Evolutionary conservation across 2,113 vertebrate genomes (phyloP).

Genomic region (Megaptera novaeangliae): DNA sequence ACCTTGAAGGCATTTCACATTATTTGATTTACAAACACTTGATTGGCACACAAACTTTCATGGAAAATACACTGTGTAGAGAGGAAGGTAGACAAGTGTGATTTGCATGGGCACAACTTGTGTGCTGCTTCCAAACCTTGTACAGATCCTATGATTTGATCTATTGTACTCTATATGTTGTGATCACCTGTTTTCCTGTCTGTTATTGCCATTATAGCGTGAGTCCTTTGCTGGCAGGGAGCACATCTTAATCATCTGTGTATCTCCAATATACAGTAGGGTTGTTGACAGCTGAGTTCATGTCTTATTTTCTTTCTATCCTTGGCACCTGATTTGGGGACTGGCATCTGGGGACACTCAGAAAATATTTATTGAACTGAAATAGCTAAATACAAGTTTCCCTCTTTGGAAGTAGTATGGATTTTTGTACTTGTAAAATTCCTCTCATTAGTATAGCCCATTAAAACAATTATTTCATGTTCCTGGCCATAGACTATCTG

Average conservation of each 20-base stretch:
- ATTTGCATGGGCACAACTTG: not conserved
- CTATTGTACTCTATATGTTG: not conserved
- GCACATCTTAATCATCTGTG: not conserved
- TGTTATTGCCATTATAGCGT: not conserved
- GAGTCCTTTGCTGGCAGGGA: not conserved
- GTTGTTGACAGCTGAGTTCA: not conserved
- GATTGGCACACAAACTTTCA: not conserved
- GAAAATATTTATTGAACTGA: not conserved
- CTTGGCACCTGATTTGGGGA: not conserved
- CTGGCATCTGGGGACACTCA: not conserved
- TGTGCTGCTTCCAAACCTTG: not conserved
- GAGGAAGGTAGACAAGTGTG: not conserved
- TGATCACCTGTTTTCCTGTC: not conserved
- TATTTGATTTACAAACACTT: conserved; percentile 27
- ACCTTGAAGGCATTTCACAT: conserved; percentile 31
- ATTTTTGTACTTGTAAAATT: conserved; percentile 11
- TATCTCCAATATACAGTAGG: not conserved
- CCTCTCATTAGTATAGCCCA: not conserved
- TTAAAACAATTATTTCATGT: not conserved
- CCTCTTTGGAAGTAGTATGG: not conserved
- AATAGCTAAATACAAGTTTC: not conserved
- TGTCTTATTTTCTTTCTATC: not conserved
- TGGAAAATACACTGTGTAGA: not conserved
- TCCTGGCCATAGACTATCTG: not conserved
- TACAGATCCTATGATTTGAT: not conserved